phyloP scores from a whole-genome alignment of 2,113 vertebrate species.

The Oxyruncus cristatus region DNA sequence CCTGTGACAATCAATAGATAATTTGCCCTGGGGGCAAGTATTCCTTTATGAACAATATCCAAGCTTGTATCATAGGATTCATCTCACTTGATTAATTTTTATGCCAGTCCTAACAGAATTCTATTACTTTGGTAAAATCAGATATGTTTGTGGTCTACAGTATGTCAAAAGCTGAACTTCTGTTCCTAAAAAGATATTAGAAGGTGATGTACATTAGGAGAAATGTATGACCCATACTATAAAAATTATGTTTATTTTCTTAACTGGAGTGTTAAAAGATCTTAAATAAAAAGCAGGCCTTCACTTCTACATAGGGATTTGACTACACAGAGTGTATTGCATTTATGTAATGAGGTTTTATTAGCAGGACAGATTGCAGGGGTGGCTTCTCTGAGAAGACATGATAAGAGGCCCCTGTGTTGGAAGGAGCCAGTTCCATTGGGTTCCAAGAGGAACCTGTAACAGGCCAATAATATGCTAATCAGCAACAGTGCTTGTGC shows the following conservation, averaged over 20 bases:
- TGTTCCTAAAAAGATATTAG: not conserved
- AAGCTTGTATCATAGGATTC: not conserved
- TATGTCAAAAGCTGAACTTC: not conserved
- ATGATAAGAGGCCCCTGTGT: not conserved
- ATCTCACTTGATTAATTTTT: not conserved
- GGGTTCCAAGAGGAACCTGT: fast-evolving
- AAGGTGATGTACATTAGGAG: not conserved
- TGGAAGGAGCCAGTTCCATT: not conserved
- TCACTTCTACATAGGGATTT: not conserved
- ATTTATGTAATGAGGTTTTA: not conserved
- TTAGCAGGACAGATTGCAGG: not conserved
- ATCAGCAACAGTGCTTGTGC: fast-evolving
- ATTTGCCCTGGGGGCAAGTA: not conserved
- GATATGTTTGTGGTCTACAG: not conserved
- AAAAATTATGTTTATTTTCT: not conserved
- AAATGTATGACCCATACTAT: not conserved
- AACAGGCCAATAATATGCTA: not conserved
- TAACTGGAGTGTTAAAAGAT: not conserved
- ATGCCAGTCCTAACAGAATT: not conserved
- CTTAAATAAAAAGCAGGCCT: not conserved
- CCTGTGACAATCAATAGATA: not conserved
- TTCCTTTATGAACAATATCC: not conserved
- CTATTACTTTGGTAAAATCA: not conserved
- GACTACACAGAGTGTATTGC: not conserved
- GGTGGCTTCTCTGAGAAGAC: not conserved